Conservation (phyloP, 1,140 invertebrate genomes). For the Cotesia vestalis region DNA sequence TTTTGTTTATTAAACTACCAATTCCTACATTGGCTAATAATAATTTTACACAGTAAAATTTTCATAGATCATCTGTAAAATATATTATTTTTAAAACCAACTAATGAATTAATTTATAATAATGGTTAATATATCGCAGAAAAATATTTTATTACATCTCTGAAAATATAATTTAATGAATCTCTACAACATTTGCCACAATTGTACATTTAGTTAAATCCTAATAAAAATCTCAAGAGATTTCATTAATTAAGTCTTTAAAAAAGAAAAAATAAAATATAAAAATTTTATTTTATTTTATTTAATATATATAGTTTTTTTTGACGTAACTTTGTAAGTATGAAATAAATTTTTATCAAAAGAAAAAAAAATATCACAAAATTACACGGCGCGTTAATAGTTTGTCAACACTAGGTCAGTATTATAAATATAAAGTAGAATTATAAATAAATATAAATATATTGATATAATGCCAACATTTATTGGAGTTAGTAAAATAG, state of each 20-base stretch:
- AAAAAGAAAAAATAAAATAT: not conserved
- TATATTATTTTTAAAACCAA: not conserved
- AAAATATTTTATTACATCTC: conserved; percentile 25
- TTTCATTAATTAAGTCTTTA: not conserved
- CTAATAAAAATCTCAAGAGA: too few relatives aligned
- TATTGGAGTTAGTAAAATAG: too few relatives aligned
- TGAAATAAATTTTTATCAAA: too few relatives aligned
- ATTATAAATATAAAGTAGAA: too few relatives aligned
- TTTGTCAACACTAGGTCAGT: too few relatives aligned
- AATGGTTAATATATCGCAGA: conserved; percentile 12
- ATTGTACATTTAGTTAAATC: conserved; percentile 8
- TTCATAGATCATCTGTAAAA: not conserved
- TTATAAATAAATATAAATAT: too few relatives aligned
- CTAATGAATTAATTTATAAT: conserved; percentile 6
- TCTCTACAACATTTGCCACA: conserved; percentile 23
- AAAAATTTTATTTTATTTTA: too few relatives aligned
- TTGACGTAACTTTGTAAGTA: too few relatives aligned
- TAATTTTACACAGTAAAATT: conserved; percentile 7
- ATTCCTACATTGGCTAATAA: conserved; percentile 6
- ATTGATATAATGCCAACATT: too few relatives aligned
- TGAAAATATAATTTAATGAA: conserved; percentile 14
- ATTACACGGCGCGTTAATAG: too few relatives aligned
- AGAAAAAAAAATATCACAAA: too few relatives aligned
- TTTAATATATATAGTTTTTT: too few relatives aligned
- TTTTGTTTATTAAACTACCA: conserved; percentile 10